phyloP scores from a whole-genome alignment of 2,888 invertebrate species.

The Allolobophora icterica region DNA sequence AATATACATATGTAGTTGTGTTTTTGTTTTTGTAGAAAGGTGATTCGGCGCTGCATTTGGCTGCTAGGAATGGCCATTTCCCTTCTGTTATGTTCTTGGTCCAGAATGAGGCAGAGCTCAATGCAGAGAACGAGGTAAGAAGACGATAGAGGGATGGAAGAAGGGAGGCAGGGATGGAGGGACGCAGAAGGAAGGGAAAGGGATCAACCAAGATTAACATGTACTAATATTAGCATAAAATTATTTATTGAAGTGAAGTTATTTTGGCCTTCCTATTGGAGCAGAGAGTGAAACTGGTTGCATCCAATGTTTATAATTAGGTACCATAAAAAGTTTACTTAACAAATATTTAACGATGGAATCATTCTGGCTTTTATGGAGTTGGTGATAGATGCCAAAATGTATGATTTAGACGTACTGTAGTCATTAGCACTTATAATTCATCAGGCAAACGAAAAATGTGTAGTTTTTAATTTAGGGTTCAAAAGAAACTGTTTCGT shows the following conservation, averaged over 20 bases:
- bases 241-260: not conserved
- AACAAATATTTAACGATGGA: too few relatives aligned
- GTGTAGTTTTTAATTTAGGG: not conserved
- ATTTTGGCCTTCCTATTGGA: not conserved
- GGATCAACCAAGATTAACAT: not conserved
- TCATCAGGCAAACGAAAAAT: not conserved
- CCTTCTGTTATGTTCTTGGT: slow-evolving; percentile 5
- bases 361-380: not conserved
- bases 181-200: not conserved
- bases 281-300: not conserved
- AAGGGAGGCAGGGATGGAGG: not conserved
- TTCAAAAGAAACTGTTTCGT: not conserved
- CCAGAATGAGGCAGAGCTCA: not conserved
- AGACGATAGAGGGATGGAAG: not conserved
- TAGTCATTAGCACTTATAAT: not conserved
- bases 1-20: not conserved
- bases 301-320: too few relatives aligned
- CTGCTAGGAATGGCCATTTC: slow-evolving; percentile 7
- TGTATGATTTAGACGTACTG: not conserved
- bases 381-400: not conserved
- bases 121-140: slow-evolving; percentile 23
- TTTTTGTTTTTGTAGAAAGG: slow-evolving; percentile 2
- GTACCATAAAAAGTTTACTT: too few relatives aligned
- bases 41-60: not conserved
- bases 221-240: too few relatives aligned